These are phyloP conservation scores for Cordilura impudica DNA, from an alignment of 2,888 invertebrate genomes.

Conservation along the genomic window DNA sequence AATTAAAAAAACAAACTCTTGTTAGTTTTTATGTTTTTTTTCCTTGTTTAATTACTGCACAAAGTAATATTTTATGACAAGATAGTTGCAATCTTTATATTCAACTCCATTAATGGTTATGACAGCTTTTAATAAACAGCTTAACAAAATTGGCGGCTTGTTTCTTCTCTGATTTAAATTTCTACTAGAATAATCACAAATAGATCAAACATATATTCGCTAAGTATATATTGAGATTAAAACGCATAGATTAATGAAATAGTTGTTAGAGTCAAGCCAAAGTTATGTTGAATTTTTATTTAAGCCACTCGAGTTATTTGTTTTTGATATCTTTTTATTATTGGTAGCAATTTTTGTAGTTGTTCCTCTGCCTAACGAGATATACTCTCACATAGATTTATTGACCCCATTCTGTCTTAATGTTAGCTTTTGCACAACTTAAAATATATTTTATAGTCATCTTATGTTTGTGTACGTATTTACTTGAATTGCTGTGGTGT, in stretches of 20 bases:
- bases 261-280: constrained; percentile 26
- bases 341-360: constrained; percentile 25
- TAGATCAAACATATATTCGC: no score
- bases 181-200: constrained; percentile 25
- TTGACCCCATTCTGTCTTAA: constrained; percentile 61
- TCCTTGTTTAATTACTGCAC: constrained; percentile 19
- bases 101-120: constrained; percentile 52
- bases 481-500: constrained; percentile 23
- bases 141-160: constrained; percentile 50
- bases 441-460: constrained; percentile 49
- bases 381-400: constrained; percentile 50
- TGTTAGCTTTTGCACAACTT: constrained; percentile 39
- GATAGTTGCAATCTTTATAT: constrained; percentile 49
- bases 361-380: constrained; percentile 37
- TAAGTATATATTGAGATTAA: constrained; percentile 19
- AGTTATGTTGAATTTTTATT: constrained; percentile 31
- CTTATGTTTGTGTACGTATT: constrained; percentile 9
- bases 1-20: no score
- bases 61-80: constrained; percentile 30
- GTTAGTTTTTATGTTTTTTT: background rate
- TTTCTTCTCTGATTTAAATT: constrained; percentile 5
- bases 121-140: constrained; percentile 59
- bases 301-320: constrained; percentile 54
- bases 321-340: constrained; percentile 27
- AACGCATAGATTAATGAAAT: constrained; percentile 18